Percentiles rank a stretch among this genome's conserved stretches.
These are phyloP conservation scores for Drosophila rubida DNA, from an alignment of 2,888 invertebrate species.

Conservation along the genomic window DNA sequence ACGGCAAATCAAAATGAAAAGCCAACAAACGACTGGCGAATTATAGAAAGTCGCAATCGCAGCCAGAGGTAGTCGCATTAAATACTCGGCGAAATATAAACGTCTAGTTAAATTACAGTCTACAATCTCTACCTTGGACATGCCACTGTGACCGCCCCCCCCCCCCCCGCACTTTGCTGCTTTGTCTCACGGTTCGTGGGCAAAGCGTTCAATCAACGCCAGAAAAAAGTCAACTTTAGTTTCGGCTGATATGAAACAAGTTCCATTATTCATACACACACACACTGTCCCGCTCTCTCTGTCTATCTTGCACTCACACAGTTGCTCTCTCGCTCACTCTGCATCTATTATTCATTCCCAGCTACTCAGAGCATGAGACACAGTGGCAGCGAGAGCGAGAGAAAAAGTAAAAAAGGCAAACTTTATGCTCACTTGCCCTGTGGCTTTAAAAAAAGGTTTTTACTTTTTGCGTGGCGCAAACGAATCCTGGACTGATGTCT, in stretches of 20 bases:
- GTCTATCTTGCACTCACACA: neutral
- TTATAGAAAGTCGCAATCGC: slow-evolving; percentile 26
- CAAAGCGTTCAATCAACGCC: slow-evolving; percentile 53
- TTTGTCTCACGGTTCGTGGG: neutral
- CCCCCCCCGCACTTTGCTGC: neutral
- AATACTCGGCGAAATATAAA: neutral
- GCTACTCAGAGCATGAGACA: slow-evolving; percentile 35
- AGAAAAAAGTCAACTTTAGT: slow-evolving; percentile 62
- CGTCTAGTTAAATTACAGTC: slow-evolving; percentile 1
- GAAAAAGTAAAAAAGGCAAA: slow-evolving; percentile 31
- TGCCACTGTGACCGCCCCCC: too few species aligned
- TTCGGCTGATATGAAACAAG: slow-evolving; percentile 56
- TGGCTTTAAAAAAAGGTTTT: slow-evolving; percentile 69
- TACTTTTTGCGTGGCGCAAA: neutral
- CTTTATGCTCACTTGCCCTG: slow-evolving; percentile 65
- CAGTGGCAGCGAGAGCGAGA: neutral
- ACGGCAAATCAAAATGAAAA: slow-evolving; percentile 28
- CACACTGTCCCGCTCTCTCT: neutral
- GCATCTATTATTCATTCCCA: slow-evolving; percentile 41
- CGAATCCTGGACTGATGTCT: slow-evolving; percentile 31
- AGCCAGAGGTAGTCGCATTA: neutral
- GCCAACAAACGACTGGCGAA: slow-evolving; percentile 8
- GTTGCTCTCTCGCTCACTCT: neutral
- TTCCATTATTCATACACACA: slow-evolving; percentile 53
- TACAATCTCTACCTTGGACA: slow-evolving; percentile 13